Base-by-base conservation (phyloP, 1,140 invertebrate species). In the Heliconius himera region DNA sequence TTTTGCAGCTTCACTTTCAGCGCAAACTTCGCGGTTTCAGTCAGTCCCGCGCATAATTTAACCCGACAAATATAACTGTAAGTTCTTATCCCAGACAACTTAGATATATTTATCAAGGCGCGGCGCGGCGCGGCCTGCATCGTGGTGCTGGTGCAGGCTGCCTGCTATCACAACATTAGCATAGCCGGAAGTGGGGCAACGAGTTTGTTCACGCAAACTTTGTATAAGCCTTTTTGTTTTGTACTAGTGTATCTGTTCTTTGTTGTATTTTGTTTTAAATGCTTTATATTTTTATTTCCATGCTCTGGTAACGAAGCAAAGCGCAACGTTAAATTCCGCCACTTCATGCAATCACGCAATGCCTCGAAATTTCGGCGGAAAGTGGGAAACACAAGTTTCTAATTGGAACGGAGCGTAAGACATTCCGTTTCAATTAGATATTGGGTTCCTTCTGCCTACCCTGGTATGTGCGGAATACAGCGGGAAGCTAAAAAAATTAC, bases 181-280 rank as follows among this genome's bases (percentile, higher is more conserved):
- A 78, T 78, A 76, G 18, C 76, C 70, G 72, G 76, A 78, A 78
- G 70, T 78, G 29, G 76, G 76, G 38, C 76, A 78, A 78, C 33
- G 76, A 70, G 46, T 73, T 33, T 4, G 70, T 73, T 73, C 76
- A 78, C 76, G 76, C 76, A 51, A 77, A 41, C 66, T 75, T 66
- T n/a, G 22, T 66, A 66, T 29, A 66, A 66, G 26, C 60, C 60
- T 66, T 16, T 66, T 66, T 66, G 60, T 66, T 66, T 29, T 66
- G 16, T 66, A 29, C 9, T 66, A 26, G 22, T 29, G 6, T 26
- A 46, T 26, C 8, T 66, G 22, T 29, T 66, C 26, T 66, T 66
- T 66, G 22, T 22, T 66, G 26, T 16, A 29, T 20, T 22, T 20
- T 20, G n/a, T 56, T 56, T 56, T 56, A 56, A 56, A 56, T 56